These are phyloP conservation scores for Mesorhabditis sp. DNA, from an alignment of 2,888 invertebrate species.

Conservation along the genomic window DNA sequence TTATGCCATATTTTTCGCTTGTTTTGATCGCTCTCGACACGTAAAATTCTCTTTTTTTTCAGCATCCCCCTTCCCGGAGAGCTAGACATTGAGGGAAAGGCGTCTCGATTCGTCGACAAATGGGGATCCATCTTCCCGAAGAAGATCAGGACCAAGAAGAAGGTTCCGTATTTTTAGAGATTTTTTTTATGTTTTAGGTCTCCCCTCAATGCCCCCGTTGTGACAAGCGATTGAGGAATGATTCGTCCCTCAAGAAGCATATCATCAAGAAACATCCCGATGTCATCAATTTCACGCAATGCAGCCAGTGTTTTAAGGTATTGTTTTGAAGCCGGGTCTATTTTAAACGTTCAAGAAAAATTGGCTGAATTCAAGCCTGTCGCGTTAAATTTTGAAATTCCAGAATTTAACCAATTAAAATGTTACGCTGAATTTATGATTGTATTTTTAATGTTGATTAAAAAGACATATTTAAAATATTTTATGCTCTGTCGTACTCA, in stretches of 20 bases:
- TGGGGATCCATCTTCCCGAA: slow-evolving; percentile 45
- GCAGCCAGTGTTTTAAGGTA: slow-evolving; percentile 54
- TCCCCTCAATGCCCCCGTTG: slow-evolving; percentile 59
- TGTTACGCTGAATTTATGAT: too few species aligned
- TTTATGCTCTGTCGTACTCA: too few species aligned
- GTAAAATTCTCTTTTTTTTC: background rate
- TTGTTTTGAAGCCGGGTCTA: background rate
- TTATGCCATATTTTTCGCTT: too few species aligned
- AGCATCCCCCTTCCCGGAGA: slow-evolving; percentile 57
- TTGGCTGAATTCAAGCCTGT: too few species aligned
- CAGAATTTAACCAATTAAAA: too few species aligned
- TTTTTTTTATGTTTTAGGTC: slow-evolving; percentile 21
- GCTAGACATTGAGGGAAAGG: slow-evolving; percentile 33
- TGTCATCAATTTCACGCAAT: slow-evolving; percentile 52
- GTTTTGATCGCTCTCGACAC: too few species aligned
- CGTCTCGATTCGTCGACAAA: slow-evolving; percentile 44
- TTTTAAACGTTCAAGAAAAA: too few species aligned
- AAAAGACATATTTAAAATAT: too few species aligned
- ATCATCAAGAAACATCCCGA: slow-evolving; percentile 54
- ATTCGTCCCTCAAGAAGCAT: slow-evolving; percentile 55
- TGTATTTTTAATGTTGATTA: too few species aligned
- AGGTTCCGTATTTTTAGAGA: slow-evolving; percentile 17
- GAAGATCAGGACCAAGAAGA: slow-evolving; percentile 50
- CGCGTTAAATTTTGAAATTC: too few species aligned
- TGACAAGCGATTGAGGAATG: slow-evolving; percentile 58